Evolutionary conservation across 2,888 invertebrate genomes (phyloP).

Genomic region (Drosophila greeni): DNA sequence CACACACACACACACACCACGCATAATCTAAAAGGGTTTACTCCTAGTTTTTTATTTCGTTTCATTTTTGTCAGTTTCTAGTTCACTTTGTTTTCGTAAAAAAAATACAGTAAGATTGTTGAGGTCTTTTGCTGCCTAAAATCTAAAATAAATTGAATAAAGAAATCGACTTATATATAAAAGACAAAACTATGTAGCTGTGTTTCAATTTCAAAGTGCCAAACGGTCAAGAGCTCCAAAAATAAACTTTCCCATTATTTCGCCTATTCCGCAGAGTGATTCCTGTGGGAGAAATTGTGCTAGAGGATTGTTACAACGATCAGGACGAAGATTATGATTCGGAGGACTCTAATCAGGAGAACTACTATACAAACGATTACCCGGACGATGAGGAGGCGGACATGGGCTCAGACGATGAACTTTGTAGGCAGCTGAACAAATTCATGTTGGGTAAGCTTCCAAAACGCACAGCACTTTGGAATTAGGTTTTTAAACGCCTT

Average conservation of each 20-base stretch:
- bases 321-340: slow-evolving; percentile 80
- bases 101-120: slow-evolving; percentile 20
- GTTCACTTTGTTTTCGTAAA: slow-evolving; percentile 44
- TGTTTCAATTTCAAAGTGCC: slow-evolving; percentile 32
- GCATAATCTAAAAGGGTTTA: slow-evolving; percentile 4
- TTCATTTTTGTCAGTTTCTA: slow-evolving; percentile 12
- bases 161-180: slow-evolving; percentile 25
- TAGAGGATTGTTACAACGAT: slow-evolving; percentile 76
- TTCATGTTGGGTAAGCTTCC: slow-evolving; percentile 72
- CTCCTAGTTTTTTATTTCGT: slow-evolving; percentile 12
- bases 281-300: slow-evolving; percentile 70
- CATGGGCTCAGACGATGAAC: slow-evolving; percentile 81
- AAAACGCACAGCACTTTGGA: too few species aligned
- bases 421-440: slow-evolving; percentile 81
- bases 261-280: slow-evolving; percentile 65
- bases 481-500: neutral
- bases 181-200: slow-evolving; percentile 15
- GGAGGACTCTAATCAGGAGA: slow-evolving; percentile 89
- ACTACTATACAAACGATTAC: slow-evolving; percentile 88
- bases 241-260: slow-evolving; percentile 8
- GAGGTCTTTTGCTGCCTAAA: slow-evolving; percentile 36
- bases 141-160: slow-evolving; percentile 34
- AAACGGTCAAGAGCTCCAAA: neutral
- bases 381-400: slow-evolving; percentile 83
- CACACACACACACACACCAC: slow-evolving; percentile 20